These are phyloP conservation scores for Buteo buteo DNA, from an alignment of 2,113 vertebrate genomes.

Conservation along the genomic window DNA sequence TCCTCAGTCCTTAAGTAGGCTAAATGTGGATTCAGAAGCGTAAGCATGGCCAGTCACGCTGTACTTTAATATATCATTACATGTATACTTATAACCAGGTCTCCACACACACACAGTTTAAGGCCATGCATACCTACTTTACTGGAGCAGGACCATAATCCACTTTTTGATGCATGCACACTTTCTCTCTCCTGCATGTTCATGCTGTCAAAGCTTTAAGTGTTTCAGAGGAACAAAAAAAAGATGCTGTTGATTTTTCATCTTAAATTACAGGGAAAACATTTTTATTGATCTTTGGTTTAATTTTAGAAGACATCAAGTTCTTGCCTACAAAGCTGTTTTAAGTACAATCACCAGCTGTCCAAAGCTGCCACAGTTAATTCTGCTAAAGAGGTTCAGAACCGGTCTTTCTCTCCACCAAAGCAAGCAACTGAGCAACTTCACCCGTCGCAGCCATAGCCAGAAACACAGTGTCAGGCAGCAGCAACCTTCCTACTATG, in stretches of 20 bases:
- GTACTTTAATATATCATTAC: fast-evolving
- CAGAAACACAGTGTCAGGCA: not conserved
- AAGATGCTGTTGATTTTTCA: not conserved
- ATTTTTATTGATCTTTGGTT: not conserved
- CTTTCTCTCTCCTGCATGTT: not conserved
- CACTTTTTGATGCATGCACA: not conserved
- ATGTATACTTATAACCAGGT: not conserved
- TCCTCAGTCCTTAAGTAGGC: not conserved
- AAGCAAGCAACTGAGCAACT: not conserved
- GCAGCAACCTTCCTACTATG: not conserved
- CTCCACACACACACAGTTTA: not conserved
- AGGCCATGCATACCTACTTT: not conserved
- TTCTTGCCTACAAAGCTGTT: not conserved
- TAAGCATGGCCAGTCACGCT: not conserved
- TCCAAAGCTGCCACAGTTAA: not conserved
- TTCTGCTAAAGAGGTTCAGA: not conserved
- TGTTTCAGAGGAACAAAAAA: not conserved
- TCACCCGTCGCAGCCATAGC: not conserved
- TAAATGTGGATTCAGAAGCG: not conserved
- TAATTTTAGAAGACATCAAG: not conserved
- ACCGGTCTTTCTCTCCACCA: not conserved
- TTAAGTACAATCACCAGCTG: not conserved
- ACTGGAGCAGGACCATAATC: not conserved
- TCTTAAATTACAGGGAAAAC: not conserved
- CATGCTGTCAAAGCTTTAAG: not conserved